These are phyloP conservation scores for Heteropelma amictum DNA, from an alignment of 2,888 invertebrate species.

Conservation along the genomic window DNA sequence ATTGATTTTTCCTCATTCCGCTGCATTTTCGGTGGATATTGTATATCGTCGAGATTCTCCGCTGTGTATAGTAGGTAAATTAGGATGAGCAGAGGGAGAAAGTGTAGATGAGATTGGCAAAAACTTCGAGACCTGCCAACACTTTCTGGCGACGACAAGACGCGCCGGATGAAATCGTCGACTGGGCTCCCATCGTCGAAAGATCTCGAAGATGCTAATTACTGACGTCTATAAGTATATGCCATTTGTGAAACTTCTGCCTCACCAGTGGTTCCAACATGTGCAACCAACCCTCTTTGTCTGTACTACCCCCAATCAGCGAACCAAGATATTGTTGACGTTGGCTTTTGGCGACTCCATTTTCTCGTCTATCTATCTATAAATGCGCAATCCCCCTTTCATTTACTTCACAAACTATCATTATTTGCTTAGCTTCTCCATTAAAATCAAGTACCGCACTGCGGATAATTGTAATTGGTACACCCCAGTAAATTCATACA, in stretches of 20 bases:
- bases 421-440: background rate
- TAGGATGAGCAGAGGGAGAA: background rate
- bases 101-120: conserved; percentile 9
- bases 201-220: conserved; percentile 47
- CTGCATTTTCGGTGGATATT: no score
- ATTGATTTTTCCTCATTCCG: no score
- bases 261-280: background rate
- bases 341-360: background rate
- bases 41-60: no score
- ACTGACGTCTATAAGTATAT: conserved; percentile 17
- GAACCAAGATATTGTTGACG: conserved; percentile 8
- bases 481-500: background rate
- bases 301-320: conserved; percentile 2
- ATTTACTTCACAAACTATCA: conserved; percentile 3
- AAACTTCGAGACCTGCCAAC: conserved; percentile 18
- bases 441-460: conserved; percentile 11
- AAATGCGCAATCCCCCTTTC: background rate
- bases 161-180: conserved; percentile 32
- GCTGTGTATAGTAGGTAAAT: no score
- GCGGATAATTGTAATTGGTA: conserved; percentile 18
- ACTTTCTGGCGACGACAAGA: conserved; percentile 36
- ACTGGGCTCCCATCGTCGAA: conserved; percentile 45
- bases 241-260: conserved; percentile 19
- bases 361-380: background rate
- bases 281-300: background rate